phyloP scores from a whole-genome alignment of 2,113 vertebrate species.

The Tenebrosternarchus preto region DNA sequence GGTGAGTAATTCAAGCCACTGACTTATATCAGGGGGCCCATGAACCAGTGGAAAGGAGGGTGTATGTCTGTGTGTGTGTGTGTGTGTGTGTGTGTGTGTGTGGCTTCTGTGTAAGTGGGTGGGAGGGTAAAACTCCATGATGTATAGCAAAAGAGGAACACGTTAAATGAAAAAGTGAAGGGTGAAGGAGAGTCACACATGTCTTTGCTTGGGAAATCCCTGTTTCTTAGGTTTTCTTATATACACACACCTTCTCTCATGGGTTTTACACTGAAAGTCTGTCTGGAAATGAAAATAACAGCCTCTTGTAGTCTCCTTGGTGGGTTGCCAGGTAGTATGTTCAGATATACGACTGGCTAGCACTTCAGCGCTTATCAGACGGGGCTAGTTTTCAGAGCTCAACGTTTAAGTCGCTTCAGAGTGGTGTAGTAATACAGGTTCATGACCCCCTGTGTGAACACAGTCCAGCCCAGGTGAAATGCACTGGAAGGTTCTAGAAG shows the following conservation, averaged over 20 bases:
- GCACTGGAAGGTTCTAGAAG: too few species aligned
- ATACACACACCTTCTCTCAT: not conserved
- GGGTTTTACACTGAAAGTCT: not conserved
- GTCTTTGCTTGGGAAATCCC: slow-evolving; percentile 37
- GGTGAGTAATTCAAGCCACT: slow-evolving; percentile 83
- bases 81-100: not conserved
- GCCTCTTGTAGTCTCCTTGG: not conserved
- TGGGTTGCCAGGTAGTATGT: not conserved
- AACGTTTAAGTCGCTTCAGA: not conserved
- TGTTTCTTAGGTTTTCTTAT: not conserved
- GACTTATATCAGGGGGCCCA: slow-evolving; percentile 47
- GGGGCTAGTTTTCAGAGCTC: not conserved
- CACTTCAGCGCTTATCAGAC: not conserved
- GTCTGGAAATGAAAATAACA: not conserved
- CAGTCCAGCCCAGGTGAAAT: too few species aligned
- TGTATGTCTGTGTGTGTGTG: slow-evolving; percentile 13
- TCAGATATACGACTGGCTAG: not conserved
- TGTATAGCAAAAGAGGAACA: slow-evolving; percentile 42
- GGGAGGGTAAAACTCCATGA: slow-evolving; percentile 32
- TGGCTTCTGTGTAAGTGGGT: too few species aligned
- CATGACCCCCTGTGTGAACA: too few species aligned
- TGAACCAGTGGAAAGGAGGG: slow-evolving; percentile 57
- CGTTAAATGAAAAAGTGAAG: slow-evolving; percentile 34
- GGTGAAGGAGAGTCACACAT: slow-evolving; percentile 17
- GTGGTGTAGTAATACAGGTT: too few species aligned